These are phyloP conservation scores for Peribatodes rhomboidaria DNA, from an alignment of 2,888 invertebrate species.

Conservation along the genomic window DNA sequence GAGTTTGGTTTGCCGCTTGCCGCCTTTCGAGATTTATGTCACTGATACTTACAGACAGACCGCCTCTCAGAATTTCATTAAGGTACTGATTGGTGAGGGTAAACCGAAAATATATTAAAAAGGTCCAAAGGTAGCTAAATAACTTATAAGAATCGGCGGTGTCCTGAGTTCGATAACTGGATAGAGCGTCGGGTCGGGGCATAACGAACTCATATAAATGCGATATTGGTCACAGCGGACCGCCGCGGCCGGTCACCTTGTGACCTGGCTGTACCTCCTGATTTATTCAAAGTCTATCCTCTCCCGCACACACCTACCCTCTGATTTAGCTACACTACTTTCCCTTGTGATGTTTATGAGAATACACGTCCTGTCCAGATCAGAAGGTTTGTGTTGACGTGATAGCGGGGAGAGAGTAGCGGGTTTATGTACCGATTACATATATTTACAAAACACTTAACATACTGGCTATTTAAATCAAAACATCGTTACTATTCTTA, in stretches of 20 bases:
- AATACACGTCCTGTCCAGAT: conserved; percentile 24
- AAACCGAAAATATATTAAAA: conserved; percentile 45
- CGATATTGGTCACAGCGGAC: conserved; percentile 61
- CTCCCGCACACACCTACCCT: conserved; percentile 54
- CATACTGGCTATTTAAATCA: neutral
- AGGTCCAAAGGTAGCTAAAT: conserved; percentile 59
- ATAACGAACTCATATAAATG: conserved; percentile 74
- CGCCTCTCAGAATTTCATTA: conserved; percentile 31
- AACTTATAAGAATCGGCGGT: conserved; percentile 50
- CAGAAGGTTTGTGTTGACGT: conserved; percentile 7
- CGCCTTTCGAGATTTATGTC: conserved; percentile 25
- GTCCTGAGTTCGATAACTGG: conserved; percentile 58
- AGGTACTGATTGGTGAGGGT: conserved; percentile 37
- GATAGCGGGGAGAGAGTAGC: neutral
- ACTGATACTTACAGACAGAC: conserved; percentile 30
- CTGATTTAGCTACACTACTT: conserved; percentile 56
- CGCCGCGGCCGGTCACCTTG: conserved; percentile 56
- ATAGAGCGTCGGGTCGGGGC: conserved; percentile 49
- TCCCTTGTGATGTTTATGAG: conserved; percentile 56
- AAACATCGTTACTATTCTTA: too few relatives aligned
- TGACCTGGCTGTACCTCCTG: conserved; percentile 57
- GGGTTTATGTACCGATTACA: neutral
- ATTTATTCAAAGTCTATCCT: conserved; percentile 72
- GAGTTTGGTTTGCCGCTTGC: conserved; percentile 12
- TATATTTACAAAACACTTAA: neutral